A percentile compares a stretch with the other conserved stretches of the same genome.
phyloP scores from a whole-genome alignment of 1,140 invertebrate genomes.

The Parapsyche elsis region DNA sequence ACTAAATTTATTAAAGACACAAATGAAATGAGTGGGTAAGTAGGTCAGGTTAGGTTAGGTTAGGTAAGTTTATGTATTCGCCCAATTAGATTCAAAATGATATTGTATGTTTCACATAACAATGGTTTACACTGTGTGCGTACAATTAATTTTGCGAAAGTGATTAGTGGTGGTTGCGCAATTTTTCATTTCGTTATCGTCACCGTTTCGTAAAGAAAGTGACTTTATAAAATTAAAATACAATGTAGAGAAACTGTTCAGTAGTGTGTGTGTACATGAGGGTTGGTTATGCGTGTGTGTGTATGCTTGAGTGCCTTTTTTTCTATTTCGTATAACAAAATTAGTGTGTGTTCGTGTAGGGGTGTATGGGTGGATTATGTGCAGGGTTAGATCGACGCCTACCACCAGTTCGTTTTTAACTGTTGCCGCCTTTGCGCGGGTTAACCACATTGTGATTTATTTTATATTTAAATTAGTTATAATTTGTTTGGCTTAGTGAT shows the following conservation, averaged over 20 bases:
- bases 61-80: too few species aligned
- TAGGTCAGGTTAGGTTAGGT: too few species aligned
- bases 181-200: background rate
- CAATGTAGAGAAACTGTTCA: background rate
- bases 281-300: background rate
- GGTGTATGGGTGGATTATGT: background rate
- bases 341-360: background rate
- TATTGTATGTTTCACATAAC: too few species aligned
- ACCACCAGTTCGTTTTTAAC: slow-evolving; percentile 17
- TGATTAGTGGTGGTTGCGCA: background rate
- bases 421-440: background rate
- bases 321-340: slow-evolving; percentile 2
- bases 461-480: background rate
- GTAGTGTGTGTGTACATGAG: too few species aligned
- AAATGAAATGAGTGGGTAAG: too few species aligned
- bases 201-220: background rate
- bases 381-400: background rate
- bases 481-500: background rate
- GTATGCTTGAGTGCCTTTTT: background rate
- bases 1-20: too few species aligned
- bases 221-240: background rate
- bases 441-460: background rate
- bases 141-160: background rate
- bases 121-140: background rate
- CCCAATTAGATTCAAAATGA: too few species aligned